Evolutionary conservation across 2,797 vertebrate genomes (phyloP), one percentile per base, ranked within the genome.

Genomic region (Pseudochromis fuscus): DNA sequence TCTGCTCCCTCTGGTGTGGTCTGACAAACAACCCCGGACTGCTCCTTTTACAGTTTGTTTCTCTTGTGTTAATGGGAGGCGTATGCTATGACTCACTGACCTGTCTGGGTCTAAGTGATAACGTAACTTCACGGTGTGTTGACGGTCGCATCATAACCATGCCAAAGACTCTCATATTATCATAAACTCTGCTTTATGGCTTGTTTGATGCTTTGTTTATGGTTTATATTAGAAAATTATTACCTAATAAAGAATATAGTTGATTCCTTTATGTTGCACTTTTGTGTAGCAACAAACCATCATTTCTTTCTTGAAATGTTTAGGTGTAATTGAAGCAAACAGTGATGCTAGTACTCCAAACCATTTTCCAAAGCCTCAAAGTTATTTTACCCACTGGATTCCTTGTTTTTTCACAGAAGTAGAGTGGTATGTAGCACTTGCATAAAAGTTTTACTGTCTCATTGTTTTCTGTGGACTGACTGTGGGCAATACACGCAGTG

Each of bases 341-440:
- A 56, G 38, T 53, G 31, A 38, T 57, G 73, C 78, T 79, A 66
- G 80, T 79, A 67, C 83, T 45, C 72, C 51, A 50, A 78, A 76
- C 51, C 69, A 77, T 83, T 89, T 72, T 51, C 82, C 62, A 85
- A 87, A 91, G 72, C 75, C 77, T 85, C 81, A 69, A 33, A 71
- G 52, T 71, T 84, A 61, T 72, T 79, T 70, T 84, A 84, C 46
- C 69, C 75, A 67, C 61, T 59, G 77, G 86, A 89, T 75, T 75
- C 66, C 71, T 56, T 81, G 66, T 83, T 83, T 78, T 82, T 48
- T 71, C 55, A 33, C 7, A 55, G 67, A 72, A 61, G 46, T 28
- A 10, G 67, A 78, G 67, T 61, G 72, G 50, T 59, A 74, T 79
- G 73, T 63, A 21, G 42, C 40, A 58, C 77, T 75, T 52, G 42